Evolutionary conservation across 2,113 vertebrate genomes (phyloP).

Genomic region (Cynopterus brachyotis): DNA sequence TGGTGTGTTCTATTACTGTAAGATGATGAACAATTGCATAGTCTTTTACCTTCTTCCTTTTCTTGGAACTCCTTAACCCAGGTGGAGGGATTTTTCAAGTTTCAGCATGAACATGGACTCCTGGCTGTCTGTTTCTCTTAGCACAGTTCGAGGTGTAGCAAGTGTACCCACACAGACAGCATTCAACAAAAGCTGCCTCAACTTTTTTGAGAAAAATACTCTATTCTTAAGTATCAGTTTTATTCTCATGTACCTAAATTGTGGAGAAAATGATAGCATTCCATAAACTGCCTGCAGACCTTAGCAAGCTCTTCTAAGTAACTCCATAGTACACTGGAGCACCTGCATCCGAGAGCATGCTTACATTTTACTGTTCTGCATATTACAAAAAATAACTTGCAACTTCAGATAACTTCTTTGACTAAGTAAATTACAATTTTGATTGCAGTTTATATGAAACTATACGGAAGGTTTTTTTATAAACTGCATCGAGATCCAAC

Average conservation of each 20-base stretch:
- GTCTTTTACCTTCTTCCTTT: slow-evolving; percentile 62
- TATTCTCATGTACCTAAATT: slow-evolving; percentile 69
- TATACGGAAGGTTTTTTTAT: slow-evolving; percentile 61
- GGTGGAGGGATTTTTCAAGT: slow-evolving; percentile 68
- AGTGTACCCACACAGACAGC: slow-evolving; percentile 67
- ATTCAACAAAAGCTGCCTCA: slow-evolving; percentile 86
- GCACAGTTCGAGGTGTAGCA: slow-evolving; percentile 61
- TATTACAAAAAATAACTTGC: slow-evolving; percentile 73
- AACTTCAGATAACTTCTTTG: slow-evolving; percentile 79
- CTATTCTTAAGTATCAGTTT: slow-evolving; percentile 75
- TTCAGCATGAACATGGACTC: slow-evolving; percentile 64
- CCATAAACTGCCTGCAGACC: slow-evolving; percentile 76
- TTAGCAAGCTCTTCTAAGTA: slow-evolving; percentile 78
- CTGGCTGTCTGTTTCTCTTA: slow-evolving; percentile 62
- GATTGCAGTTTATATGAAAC: slow-evolving; percentile 82
- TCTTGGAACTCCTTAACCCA: slow-evolving; percentile 53
- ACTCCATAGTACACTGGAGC: slow-evolving; percentile 67
- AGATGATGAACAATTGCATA: slow-evolving; percentile 81
- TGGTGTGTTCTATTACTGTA: slow-evolving; percentile 75
- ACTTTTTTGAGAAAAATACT: slow-evolving; percentile 72
- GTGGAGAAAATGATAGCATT: slow-evolving; percentile 66
- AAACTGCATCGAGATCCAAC: slow-evolving; percentile 79
- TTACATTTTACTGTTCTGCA: slow-evolving; percentile 79
- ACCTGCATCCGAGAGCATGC: slow-evolving; percentile 80
- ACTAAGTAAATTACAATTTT: slow-evolving; percentile 81